Base-by-base conservation (phyloP, 2,113 vertebrate species). In the Microtus richardsoni region DNA sequence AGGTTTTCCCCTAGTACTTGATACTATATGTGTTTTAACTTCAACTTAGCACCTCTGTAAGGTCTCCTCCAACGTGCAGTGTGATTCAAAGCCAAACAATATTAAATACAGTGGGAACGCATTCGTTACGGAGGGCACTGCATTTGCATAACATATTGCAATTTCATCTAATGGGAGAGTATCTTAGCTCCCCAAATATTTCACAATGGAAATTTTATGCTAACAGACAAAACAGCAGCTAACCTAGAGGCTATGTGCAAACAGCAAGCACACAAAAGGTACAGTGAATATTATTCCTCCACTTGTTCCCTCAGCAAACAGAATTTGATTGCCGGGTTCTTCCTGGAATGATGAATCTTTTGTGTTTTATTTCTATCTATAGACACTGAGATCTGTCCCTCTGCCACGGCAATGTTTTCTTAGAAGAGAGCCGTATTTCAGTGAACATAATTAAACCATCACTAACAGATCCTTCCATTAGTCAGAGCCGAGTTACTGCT, bases 371-470 rank as follows among this genome's bases (percentile, higher is more conserved):
- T 95, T 91, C 92, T 93, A 52, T 49, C 89, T 91, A 39, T 88
- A 94, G 94, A 93, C 84, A 89, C 75, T 95, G 94, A 95, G 89
- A 79, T 82, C 60, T 95, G 89, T 97, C 96, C 93, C 92, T 96
- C 92, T 92, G 88, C 86, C 83, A 74, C 11, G 44, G 89, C 24
- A 47, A 87, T 58, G 49, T 71, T 94, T 77, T 95, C 96, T 96
- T 93, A 88, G 64, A 89, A 54, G 90, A 95, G 92, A 89, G 79
- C 49, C 28, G 2, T 96, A 96, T 95, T 96, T 97, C 93, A 98
- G 96, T 75, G 94, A 94, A 89, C 90, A 85, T 93, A 96, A 97
- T 97, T 97, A 97, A 96, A 96, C 95, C 94, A 93, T 96, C 96
- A 96, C 82, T 85, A 96, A 94, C 75, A 95, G 75, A 95, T 91